phyloP scores from a whole-genome alignment of 2,797 vertebrate species.

The Mallotus villosus region DNA sequence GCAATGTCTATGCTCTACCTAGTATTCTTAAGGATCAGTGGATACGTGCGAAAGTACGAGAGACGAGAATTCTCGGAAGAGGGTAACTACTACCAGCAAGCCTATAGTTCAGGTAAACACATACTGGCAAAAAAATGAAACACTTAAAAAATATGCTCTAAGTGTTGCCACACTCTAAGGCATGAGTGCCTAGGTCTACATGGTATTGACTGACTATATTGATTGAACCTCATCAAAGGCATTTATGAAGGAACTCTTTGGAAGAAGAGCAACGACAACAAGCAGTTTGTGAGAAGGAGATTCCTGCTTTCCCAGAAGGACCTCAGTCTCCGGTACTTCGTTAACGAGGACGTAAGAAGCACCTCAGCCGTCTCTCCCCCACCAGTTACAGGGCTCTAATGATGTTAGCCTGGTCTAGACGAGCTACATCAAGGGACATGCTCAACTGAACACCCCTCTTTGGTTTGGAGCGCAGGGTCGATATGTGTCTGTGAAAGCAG shows the following conservation, averaged over 20 bases:
- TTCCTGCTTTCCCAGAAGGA: constrained; percentile 81
- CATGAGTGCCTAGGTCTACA: not conserved
- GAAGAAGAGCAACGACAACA: constrained; percentile 85
- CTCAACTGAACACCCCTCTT: too few species aligned
- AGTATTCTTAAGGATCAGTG: constrained; percentile 90
- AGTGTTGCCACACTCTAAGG: not conserved
- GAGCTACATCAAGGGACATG: too few species aligned
- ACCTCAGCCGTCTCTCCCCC: not conserved
- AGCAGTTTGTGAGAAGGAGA: constrained; percentile 79
- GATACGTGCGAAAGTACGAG: constrained; percentile 91
- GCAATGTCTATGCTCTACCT: constrained; percentile 14
- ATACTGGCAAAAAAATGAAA: not conserved
- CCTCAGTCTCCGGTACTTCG: constrained; percentile 85
- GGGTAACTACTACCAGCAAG: constrained; percentile 45
- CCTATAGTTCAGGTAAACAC: constrained; percentile 72
- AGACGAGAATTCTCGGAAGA: constrained; percentile 82
- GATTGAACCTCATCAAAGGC: constrained; percentile 58
- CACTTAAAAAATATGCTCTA: not conserved
- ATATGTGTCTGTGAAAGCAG: too few species aligned
- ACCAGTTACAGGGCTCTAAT: too few species aligned
- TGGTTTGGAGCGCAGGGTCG: too few species aligned
- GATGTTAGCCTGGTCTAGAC: too few species aligned
- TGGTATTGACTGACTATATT: not conserved
- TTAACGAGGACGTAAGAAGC: constrained; percentile 81
- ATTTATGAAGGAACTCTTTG: constrained; percentile 78